phyloP scores from a whole-genome alignment of 2,113 vertebrate species.

The Sebastes fasciatus region DNA sequence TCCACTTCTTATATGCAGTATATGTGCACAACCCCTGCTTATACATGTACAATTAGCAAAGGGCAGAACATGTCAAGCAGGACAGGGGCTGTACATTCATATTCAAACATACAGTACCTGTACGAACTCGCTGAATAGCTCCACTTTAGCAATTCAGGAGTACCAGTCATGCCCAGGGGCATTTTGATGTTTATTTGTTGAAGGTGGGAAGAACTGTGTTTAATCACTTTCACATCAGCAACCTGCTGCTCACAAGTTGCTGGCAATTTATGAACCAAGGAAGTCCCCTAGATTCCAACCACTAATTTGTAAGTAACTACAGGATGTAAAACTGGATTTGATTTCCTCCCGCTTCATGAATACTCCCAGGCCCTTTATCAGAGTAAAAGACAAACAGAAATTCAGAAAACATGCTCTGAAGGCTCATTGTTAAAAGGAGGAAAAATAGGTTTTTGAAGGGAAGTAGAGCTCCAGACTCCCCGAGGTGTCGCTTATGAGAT shows the following conservation, averaged over 20 bases:
- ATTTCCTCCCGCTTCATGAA: conserved; percentile 14
- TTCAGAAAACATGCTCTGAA: background rate
- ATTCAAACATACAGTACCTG: conserved; percentile 5
- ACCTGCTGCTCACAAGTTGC: conserved; percentile 25
- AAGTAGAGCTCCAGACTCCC: conserved; percentile 31
- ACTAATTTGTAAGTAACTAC: background rate
- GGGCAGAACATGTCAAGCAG: background rate
- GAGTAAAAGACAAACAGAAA: conserved; percentile 12
- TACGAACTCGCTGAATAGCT: conserved; percentile 20
- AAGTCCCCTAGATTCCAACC: background rate
- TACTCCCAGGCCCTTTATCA: conserved; percentile 6
- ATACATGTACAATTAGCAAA: too few relatives aligned
- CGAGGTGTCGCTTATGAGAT: conserved; percentile 32
- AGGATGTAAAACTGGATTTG: background rate
- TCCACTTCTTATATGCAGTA: too few relatives aligned
- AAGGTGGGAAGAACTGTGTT: conserved; percentile 22
- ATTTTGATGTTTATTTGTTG: conserved; percentile 25
- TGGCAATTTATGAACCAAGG: conserved; percentile 27
- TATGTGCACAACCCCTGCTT: too few relatives aligned
- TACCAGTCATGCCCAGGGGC: background rate
- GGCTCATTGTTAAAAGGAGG: conserved; percentile 17
- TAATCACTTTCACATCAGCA: conserved; percentile 18
- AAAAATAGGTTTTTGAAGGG: conserved; percentile 25
- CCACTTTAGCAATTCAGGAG: conserved; percentile 17
- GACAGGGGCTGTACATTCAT: background rate